Base-by-base conservation (phyloP, 2,888 invertebrate genomes). In the Heliconius hortense region DNA sequence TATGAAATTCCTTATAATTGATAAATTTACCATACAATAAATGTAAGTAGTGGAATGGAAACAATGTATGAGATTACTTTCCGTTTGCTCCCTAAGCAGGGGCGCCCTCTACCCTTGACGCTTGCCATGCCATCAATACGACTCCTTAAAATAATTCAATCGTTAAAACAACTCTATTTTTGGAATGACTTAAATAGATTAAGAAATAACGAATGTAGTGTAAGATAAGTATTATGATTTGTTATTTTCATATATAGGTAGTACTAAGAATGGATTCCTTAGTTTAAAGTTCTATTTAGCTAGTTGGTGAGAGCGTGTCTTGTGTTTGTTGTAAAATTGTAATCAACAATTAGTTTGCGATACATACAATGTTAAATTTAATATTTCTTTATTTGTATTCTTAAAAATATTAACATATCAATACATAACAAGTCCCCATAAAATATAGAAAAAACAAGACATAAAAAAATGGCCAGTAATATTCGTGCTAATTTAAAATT, bases 41-140 rank as follows among this genome's bases (percentile, higher is more conserved):
- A 69, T 56, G 24, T 69, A 24, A 3, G 53, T 35, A 15, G 64
- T 75, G 18, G 59, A 79, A 79, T 79, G 79, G 77, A 77, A 76
- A 79, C 79, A 63, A 35, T 70, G 62, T 70, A 35, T 73, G 92
- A 90, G 87, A 90, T 93, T 92, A 90, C 91, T 91, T 91, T 89
- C 92, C 90, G 87, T 82, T 85, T 84, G 81, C 82, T 85, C 87
- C 85, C 81, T 82, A 88, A 88, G 88, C 87, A 89, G 85, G 66
- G 84, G 82, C 84, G 88, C 88, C 92, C 92, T 91, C 83, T 90
- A 90, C 91, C 91, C 91, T 88, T 85, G 85, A 85, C 87, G 86
- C 79, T 82, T 84, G 85, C 85, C 87, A 82, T 80, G 88, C 87
- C 86, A 90, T 89, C 90, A 86, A 90, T 87, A 90, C 90, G 80